Base-by-base conservation (phyloP, 2,888 invertebrate species). In the Cosmorhoe ocellata region DNA sequence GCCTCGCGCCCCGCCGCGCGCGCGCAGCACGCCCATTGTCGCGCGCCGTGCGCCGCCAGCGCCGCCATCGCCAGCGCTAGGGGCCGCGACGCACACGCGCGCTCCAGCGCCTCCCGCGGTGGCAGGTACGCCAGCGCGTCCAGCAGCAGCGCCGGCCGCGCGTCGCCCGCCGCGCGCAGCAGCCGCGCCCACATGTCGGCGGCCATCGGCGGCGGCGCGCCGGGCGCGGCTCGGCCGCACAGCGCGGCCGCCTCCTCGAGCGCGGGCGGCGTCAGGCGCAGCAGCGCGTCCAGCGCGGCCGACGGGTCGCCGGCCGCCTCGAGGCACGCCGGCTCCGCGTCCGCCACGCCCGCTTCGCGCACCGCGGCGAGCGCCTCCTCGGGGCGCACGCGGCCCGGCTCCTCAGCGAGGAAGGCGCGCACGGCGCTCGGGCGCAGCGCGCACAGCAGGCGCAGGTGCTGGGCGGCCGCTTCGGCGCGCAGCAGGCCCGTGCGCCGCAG, bases 271-370 rank as follows among this genome's bases (percentile, higher is more conserved):
- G 72, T 69, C 18, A 81, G 71, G 2, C 66, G 65, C 32, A 87
- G 62, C 2, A 83, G 63, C 10, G 72, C 74, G 30, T 83, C 80
- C 12, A 90, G 74, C 13, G 90, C 90, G 9, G 70, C 84, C 41
- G 65, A 61, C 32, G 79, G 70, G 60, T 90, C 90, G 13, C 90
- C 90, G 33, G 71, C 69, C 26, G 85, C 82, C 63, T 90, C 90
- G 27, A 90, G 72, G 50, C 89, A 88, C 13, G 59, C 43, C 13
- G 90, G 80, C 63, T 83, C 88, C 3, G 88, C 88, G 13, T 79
- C 77, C 10, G 51, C 51, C 4, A 77, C 75, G 1, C 77, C 79
- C 30, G 69, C 61, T 46, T 76, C 77, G 22, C 73, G 74, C 31
- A 89, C 76, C 10, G 79, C 67, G 3, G 61, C 60, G 11, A 90